phyloP scores from a whole-genome alignment of 2,888 invertebrate species.

The Spodoptera picta region DNA sequence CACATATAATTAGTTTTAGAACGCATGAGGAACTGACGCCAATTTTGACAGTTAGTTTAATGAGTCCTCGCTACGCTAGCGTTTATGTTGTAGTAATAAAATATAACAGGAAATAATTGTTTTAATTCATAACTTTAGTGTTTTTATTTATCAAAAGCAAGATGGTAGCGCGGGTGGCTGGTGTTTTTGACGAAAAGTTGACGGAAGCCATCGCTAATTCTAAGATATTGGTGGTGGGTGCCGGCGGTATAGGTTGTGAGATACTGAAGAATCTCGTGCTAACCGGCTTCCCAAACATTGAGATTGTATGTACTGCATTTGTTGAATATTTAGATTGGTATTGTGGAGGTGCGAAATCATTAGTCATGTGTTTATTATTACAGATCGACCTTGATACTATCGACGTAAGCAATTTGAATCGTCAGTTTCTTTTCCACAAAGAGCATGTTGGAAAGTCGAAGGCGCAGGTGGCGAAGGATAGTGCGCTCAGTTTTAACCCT shows the following conservation, averaged over 20 bases:
- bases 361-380: slow-evolving; percentile 68
- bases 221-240: slow-evolving; percentile 96
- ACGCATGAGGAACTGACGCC: slow-evolving; percentile 72
- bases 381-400: slow-evolving; percentile 99
- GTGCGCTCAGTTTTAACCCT: slow-evolving; percentile 96
- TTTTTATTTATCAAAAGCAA: slow-evolving; percentile 59
- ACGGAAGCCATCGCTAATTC: slow-evolving; percentile 91
- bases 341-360: slow-evolving; percentile 1
- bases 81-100: slow-evolving; percentile 57
- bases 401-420: slow-evolving; percentile 99
- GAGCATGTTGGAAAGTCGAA: slow-evolving; percentile 99
- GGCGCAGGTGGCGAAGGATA: slow-evolving; percentile 96
- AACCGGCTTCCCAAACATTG: slow-evolving; percentile 97
- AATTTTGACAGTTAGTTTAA: slow-evolving; percentile 69
- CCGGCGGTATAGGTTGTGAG: slow-evolving; percentile 99
- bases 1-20: slow-evolving; percentile 36
- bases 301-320: slow-evolving; percentile 92
- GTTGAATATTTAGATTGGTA: slow-evolving; percentile 10
- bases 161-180: slow-evolving; percentile 91
- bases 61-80: slow-evolving; percentile 58
- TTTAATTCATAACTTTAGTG: slow-evolving; percentile 40
- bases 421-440: slow-evolving; percentile 99
- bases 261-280: slow-evolving; percentile 98
- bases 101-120: slow-evolving; percentile 53
- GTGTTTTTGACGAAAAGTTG: slow-evolving; percentile 90